phyloP scores from a whole-genome alignment of 2,113 vertebrate species.

The Capreolus pygargus region DNA sequence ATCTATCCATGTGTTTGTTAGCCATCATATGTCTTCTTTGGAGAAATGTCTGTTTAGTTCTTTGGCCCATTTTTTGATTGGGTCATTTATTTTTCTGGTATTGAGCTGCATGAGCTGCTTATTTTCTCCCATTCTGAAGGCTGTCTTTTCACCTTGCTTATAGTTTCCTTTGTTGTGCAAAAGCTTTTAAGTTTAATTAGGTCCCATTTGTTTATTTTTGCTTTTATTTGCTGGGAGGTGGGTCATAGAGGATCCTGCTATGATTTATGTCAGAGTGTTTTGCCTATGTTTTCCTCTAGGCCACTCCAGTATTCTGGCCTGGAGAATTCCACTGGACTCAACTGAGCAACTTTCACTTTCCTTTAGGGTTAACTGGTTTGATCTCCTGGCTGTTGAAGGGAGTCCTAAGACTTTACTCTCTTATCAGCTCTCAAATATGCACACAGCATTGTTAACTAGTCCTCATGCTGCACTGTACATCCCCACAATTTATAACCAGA shows the following conservation, averaged over 20 bases:
- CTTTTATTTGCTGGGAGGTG: neutral
- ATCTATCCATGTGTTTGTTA: neutral
- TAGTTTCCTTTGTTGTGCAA: neutral
- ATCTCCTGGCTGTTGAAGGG: neutral
- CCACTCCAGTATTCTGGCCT: neutral
- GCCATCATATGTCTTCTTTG: neutral
- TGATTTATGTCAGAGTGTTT: neutral
- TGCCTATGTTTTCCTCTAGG: neutral
- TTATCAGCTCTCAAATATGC: neutral
- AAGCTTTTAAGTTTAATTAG: neutral
- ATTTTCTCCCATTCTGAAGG: neutral
- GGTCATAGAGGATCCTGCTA: neutral
- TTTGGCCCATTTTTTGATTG: neutral
- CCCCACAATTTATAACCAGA: neutral
- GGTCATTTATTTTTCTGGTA: neutral
- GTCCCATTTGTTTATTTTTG: neutral
- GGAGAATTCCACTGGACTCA: neutral
- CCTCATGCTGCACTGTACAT: neutral
- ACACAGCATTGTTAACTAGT: neutral
- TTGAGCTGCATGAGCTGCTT: neutral
- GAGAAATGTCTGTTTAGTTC: neutral
- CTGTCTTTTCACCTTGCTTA: neutral
- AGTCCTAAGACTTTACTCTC: neutral
- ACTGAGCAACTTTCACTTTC: neutral
- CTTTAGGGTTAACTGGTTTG: neutral